phyloP scores from a whole-genome alignment of 2,797 vertebrate genomes.

The Hypotaenidia philippensis region DNA sequence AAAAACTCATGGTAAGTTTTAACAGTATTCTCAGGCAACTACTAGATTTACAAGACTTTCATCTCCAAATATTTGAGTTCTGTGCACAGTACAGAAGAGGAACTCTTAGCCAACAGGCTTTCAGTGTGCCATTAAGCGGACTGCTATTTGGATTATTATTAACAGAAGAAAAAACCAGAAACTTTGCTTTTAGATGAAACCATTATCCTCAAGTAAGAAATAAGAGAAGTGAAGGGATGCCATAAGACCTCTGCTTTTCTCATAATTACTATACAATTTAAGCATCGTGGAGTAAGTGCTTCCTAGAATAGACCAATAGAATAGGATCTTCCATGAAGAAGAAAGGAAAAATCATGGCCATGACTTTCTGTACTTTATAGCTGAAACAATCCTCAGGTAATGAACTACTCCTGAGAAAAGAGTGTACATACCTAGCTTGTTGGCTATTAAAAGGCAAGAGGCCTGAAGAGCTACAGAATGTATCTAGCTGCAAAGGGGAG shows the following conservation, averaged over 20 bases:
- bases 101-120: background rate
- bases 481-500: background rate
- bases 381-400: background rate
- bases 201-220: background rate
- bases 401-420: background rate
- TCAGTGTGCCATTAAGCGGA: background rate
- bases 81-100: background rate
- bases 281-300: background rate
- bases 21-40: background rate
- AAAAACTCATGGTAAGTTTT: background rate
- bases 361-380: background rate
- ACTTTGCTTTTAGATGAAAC: background rate
- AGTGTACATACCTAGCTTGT: background rate
- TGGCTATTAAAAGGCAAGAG: background rate
- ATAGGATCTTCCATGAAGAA: background rate
- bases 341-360: background rate
- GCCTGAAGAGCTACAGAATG: background rate
- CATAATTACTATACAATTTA: background rate
- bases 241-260: background rate
- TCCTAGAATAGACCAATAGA: background rate
- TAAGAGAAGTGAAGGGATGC: background rate
- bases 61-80: constrained; percentile 32
- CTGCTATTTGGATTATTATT: background rate
- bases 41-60: background rate
- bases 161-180: background rate